Conservation (phyloP, 2,888 invertebrate species). For the Cataglyphis altisquamis region DNA sequence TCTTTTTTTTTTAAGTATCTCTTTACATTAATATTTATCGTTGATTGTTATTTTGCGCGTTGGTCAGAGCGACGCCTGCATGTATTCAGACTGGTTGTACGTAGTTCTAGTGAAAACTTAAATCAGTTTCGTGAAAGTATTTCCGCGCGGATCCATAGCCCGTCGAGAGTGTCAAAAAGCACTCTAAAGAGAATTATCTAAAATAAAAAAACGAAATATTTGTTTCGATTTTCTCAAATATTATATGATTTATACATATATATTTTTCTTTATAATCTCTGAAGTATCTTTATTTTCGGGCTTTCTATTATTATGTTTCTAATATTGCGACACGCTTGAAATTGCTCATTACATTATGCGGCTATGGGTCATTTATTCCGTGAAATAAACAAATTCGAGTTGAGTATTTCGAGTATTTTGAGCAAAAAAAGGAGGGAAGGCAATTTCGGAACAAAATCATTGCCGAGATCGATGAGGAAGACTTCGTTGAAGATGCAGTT, state of each 20-base stretch:
- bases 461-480: conserved; percentile 83
- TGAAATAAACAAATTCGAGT: conserved; percentile 67
- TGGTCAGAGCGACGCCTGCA: conserved; percentile 56
- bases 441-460: conserved; percentile 79
- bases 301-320: conserved; percentile 4
- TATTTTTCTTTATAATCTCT: background rate
- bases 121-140: conserved; percentile 56
- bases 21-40: conserved; percentile 10
- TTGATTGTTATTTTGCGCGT: conserved; percentile 22
- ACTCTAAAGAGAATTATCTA: background rate
- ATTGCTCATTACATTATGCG: conserved; percentile 55
- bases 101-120: conserved; percentile 82
- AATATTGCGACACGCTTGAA: background rate
- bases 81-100: conserved; percentile 62
- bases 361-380: conserved; percentile 73
- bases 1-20: background rate
- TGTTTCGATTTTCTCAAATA: background rate
- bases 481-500: conserved; percentile 84
- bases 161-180: conserved; percentile 37
- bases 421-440: conserved; percentile 78
- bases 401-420: conserved; percentile 67
- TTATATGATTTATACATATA: background rate
- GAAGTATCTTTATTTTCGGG: conserved; percentile 25
- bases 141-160: conserved; percentile 71
- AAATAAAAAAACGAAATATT: background rate